Base-by-base conservation (phyloP, 2,113 vertebrate species). In the Acanthochromis polyacanthus region DNA sequence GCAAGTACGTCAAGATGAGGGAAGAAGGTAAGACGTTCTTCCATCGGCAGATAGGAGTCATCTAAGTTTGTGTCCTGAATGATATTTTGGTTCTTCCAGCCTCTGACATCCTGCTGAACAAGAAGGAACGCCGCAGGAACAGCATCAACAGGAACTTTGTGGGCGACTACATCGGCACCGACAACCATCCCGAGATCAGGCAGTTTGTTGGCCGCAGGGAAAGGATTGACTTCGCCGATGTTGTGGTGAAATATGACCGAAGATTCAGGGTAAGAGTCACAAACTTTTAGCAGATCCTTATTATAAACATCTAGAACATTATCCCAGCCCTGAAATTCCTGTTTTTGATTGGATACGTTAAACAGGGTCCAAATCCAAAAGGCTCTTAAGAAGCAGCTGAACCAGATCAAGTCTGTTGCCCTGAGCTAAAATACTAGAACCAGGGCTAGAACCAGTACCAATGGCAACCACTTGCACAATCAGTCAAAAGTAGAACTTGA, bases 101-200 rank as follows among this genome's bases (percentile, higher is more conserved):
- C 0, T 96, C 95, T 0, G 95, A 95, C 59, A 84, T 96, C 15
- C 84, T 96, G 74, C 82, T 96, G 79, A 96, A 96, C 89, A 95
- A 95, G 85, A 96, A 96, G 80, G 95, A 96, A n/a, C 88, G 96
- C 0, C 82, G 95, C 19, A 93, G 78, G 11, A 96, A 96, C 94
- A 96, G 96, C 88, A 89, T 96, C 51, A 96, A 96, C 86, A 92
- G 96, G 28, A 96, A 96, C 87, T 96, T 96, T 32, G 77, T 96
- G 71, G 96, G 96, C 0, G 96, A 96, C 75, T 96, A 96, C 88
- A 91, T 96, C 0, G 95, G 96, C 0, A 93, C 92, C 1, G 95
- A 96, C 56, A 92, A 82, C 76, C 94, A 89, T 17, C 96, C 95
- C 0, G 95, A 96, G 88, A 89, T 96, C 74, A 70, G 95, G 0